These are phyloP conservation scores for Megalops atlanticus DNA, from an alignment of 2,113 vertebrate genomes.

Conservation along the genomic window DNA sequence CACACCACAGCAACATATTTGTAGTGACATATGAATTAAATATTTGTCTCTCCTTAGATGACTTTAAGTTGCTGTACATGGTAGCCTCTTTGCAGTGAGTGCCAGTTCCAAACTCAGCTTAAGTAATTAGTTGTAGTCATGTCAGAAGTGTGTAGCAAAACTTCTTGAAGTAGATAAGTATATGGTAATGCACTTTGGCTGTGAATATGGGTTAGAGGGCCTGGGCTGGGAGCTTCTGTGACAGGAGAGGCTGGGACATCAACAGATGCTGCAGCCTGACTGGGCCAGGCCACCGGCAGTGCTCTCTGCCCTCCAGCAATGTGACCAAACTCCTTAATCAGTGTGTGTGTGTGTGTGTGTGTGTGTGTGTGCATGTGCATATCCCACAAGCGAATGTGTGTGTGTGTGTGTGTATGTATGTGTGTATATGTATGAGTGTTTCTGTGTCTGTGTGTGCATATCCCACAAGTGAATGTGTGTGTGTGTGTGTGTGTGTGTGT, in stretches of 20 bases:
- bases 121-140: constrained; percentile 8
- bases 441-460: background rate
- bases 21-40: no score
- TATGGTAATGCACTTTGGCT: background rate
- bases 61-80: no score
- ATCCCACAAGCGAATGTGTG: background rate
- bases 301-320: background rate
- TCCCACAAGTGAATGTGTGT: background rate
- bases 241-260: constrained; percentile 10
- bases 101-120: constrained; percentile 13
- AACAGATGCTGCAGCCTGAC: background rate
- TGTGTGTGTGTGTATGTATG: background rate
- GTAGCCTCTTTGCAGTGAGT: no score
- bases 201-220: background rate
- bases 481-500: no score
- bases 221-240: constrained; percentile 5
- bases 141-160: background rate
- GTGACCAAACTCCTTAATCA: background rate
- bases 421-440: background rate
- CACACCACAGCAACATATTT: no score
- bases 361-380: background rate
- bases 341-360: background rate
- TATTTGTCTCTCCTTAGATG: no score
- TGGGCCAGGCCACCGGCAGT: background rate
- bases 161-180: background rate